A percentile compares a stretch with the other conserved stretches of the same genome.
Conservation (phyloP, 2,113 vertebrate species). For the Aviceda subcristata region DNA sequence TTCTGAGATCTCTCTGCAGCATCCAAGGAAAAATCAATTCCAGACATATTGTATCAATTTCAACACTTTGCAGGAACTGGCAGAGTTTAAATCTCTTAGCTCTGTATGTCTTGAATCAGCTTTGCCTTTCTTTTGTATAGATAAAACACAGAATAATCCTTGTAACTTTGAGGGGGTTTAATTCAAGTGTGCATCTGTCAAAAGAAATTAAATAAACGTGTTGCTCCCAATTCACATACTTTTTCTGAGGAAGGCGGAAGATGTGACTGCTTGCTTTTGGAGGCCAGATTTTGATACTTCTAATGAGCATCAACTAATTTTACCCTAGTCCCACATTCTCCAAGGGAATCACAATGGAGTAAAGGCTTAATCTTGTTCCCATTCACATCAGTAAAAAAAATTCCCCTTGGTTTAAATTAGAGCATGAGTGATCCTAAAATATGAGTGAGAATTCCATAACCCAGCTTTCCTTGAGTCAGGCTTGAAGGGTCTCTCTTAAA, state of each 20-base stretch:
- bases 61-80: neutral
- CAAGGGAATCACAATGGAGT: neutral
- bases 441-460: neutral
- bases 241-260: neutral
- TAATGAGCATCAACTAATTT: neutral
- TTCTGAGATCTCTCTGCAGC: neutral
- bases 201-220: neutral
- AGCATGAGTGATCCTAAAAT: neutral
- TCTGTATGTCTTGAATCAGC: neutral
- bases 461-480: neutral
- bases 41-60: conserved; percentile 19
- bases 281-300: neutral
- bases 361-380: neutral
- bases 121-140: neutral
- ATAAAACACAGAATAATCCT: neutral
- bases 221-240: neutral
- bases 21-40: conserved; percentile 24
- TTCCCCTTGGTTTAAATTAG: neutral
- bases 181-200: neutral
- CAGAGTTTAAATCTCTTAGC: neutral
- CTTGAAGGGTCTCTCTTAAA: neutral
- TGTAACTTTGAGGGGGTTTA: neutral
- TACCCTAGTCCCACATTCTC: neutral
- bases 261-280: neutral
- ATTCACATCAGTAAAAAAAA: neutral